Percentiles rank a stretch among this genome's conserved stretches.
Evolutionary conservation across 2,797 vertebrate species (phyloP).

Genomic region (Arnoldichthys spilopterus): DNA sequence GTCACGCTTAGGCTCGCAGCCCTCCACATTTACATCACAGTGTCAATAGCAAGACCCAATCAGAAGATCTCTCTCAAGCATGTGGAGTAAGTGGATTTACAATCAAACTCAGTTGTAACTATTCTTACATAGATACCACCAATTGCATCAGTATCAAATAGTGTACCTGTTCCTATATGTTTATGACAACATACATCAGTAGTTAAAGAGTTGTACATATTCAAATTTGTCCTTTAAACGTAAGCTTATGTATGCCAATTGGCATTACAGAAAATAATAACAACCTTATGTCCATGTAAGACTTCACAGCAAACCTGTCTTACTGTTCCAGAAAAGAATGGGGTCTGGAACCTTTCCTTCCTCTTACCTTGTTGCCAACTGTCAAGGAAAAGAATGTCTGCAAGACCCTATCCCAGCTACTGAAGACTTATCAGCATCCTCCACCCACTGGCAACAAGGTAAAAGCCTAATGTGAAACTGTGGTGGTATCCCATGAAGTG

Average conservation of each 20-base stretch:
- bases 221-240: neutral
- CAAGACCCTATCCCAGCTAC: conserved; percentile 92
- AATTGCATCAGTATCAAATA: too few species aligned
- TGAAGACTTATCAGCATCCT: conserved; percentile 96
- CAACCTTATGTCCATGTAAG: neutral
- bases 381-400: conserved; percentile 97
- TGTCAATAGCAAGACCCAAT: conserved; percentile 92
- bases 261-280: conserved; percentile 6
- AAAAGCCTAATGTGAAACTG: conserved; percentile 44
- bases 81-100: conserved; percentile 89
- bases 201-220: neutral
- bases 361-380: conserved; percentile 91
- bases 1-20: conserved; percentile 92
- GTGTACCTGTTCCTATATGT: neutral
- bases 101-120: neutral
- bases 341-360: conserved; percentile 97
- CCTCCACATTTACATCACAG: conserved; percentile 97
- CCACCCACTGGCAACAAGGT: conserved; percentile 94
- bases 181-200: conserved; percentile 4
- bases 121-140: neutral
- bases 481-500: neutral
- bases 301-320: conserved; percentile 17
- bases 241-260: neutral
- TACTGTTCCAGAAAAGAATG: conserved; percentile 89
- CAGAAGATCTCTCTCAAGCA: conserved; percentile 99